phyloP scores from a whole-genome alignment of 2,888 invertebrate genomes.

The Cyaniris semiargus region DNA sequence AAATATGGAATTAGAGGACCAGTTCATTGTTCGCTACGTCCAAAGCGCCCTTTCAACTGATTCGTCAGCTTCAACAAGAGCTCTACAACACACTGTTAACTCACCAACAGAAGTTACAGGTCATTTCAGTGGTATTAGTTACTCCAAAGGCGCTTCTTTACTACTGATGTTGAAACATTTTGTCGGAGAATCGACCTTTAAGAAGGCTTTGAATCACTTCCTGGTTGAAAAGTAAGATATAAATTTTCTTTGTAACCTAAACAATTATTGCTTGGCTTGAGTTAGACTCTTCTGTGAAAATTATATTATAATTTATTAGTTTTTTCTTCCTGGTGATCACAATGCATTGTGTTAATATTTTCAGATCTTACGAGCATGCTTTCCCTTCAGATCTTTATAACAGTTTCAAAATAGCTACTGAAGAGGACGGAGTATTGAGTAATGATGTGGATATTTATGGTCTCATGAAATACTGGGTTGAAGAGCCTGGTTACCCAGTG shows the following conservation, averaged over 20 bases:
- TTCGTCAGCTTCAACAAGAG: constrained; percentile 64
- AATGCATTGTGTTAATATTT: not conserved
- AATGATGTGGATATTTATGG: constrained; percentile 47
- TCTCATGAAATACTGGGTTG: constrained; percentile 79
- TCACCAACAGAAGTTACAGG: constrained; percentile 81
- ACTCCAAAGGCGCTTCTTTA: constrained; percentile 83
- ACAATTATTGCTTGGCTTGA: constrained; percentile 1
- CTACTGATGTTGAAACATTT: constrained; percentile 85
- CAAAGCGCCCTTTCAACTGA: constrained; percentile 81
- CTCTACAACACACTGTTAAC: constrained; percentile 81
- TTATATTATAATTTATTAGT: too few relatives aligned
- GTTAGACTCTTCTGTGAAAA: too few relatives aligned
- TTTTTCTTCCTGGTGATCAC: not conserved
- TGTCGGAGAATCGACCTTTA: constrained; percentile 78
- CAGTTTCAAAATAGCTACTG: constrained; percentile 56
- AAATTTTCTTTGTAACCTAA: not conserved
- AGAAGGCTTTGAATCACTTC: constrained; percentile 66
- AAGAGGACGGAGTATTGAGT: constrained; percentile 51
- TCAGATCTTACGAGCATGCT: constrained; percentile 61
- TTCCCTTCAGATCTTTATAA: constrained; percentile 60
- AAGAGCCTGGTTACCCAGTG: constrained; percentile 82
- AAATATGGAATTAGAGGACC: constrained; percentile 81
- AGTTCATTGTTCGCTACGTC: constrained; percentile 85
- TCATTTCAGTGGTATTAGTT: constrained; percentile 85
- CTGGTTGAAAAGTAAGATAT: constrained; percentile 44